These are phyloP conservation scores for Drosophila emarginata DNA, from an alignment of 2,888 invertebrate species.

Conservation along the genomic window DNA sequence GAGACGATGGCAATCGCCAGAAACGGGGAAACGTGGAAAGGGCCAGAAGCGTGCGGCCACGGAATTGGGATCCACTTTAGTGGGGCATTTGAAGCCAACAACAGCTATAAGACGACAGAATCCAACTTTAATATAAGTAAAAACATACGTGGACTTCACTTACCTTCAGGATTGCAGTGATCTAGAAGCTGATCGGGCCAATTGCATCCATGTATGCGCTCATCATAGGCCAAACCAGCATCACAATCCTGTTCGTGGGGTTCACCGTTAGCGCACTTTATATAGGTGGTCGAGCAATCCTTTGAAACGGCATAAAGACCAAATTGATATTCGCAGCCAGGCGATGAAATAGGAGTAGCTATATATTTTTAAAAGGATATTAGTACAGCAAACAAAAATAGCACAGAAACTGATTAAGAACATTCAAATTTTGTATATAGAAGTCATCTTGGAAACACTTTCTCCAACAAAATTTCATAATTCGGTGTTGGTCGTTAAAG, in stretches of 20 bases:
- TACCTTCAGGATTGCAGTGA: constrained; percentile 94
- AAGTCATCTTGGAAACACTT: too few species aligned
- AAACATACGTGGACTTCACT: not conserved
- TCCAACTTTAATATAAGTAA: too few species aligned
- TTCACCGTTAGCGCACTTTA: constrained; percentile 92
- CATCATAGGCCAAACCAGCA: constrained; percentile 94
- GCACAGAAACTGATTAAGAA: too few species aligned
- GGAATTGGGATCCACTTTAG: constrained; percentile 90
- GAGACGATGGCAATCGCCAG: constrained; percentile 92
- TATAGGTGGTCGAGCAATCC: constrained; percentile 92
- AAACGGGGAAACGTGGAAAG: constrained; percentile 94
- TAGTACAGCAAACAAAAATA: too few species aligned
- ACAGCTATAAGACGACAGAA: constrained; percentile 85
- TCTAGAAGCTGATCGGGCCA: constrained; percentile 96
- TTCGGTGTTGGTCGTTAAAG: too few species aligned
- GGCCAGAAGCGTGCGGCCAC: constrained; percentile 95
- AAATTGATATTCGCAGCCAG: constrained; percentile 94
- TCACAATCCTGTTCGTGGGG: constrained; percentile 92
- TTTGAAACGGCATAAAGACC: constrained; percentile 92
- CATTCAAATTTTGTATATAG: too few species aligned
- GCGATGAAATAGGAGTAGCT: constrained; percentile 91
- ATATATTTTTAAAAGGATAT: constrained; percentile 47
- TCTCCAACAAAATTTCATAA: too few species aligned
- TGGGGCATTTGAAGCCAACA: constrained; percentile 95
- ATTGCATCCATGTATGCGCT: constrained; percentile 93